Evolutionary conservation across 2,797 vertebrate species (phyloP).

Genomic region (Etheostoma perlongum): DNA sequence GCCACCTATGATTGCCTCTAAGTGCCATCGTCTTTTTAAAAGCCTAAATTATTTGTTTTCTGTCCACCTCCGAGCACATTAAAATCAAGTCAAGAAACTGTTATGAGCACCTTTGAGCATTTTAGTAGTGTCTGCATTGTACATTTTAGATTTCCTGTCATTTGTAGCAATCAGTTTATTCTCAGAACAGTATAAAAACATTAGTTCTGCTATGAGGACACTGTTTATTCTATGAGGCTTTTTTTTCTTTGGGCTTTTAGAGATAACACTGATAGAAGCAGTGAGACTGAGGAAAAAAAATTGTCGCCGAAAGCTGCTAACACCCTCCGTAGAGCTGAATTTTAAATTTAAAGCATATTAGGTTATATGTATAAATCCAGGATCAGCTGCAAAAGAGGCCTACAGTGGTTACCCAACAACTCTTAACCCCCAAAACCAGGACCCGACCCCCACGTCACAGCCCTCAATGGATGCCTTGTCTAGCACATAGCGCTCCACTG

Average conservation of each 20-base stretch:
- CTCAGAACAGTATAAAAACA: background rate
- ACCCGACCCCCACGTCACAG: constrained; percentile 18
- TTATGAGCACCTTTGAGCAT: background rate
- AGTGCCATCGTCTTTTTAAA: background rate
- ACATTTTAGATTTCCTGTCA: background rate
- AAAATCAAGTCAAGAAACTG: background rate
- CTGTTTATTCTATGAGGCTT: background rate
- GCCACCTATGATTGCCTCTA: background rate
- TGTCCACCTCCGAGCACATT: background rate
- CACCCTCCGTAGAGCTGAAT: background rate
- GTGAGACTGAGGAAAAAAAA: background rate
- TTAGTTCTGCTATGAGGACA: background rate
- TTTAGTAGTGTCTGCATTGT: background rate
- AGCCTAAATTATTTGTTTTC: background rate
- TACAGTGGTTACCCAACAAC: constrained; percentile 55
- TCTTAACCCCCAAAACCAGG: constrained; percentile 60
- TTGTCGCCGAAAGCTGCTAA: background rate
- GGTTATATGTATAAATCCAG: constrained; percentile 35
- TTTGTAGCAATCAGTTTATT: background rate
- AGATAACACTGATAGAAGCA: background rate
- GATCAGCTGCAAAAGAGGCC: constrained; percentile 36
- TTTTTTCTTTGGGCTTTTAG: too few species aligned
- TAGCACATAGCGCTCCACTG: constrained; percentile 70
- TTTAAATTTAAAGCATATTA: constrained; percentile 1
- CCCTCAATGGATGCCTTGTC: constrained; percentile 79